These are phyloP conservation scores for Nerophis ophidion DNA, from an alignment of 2,113 vertebrate species.

Conservation along the genomic window DNA sequence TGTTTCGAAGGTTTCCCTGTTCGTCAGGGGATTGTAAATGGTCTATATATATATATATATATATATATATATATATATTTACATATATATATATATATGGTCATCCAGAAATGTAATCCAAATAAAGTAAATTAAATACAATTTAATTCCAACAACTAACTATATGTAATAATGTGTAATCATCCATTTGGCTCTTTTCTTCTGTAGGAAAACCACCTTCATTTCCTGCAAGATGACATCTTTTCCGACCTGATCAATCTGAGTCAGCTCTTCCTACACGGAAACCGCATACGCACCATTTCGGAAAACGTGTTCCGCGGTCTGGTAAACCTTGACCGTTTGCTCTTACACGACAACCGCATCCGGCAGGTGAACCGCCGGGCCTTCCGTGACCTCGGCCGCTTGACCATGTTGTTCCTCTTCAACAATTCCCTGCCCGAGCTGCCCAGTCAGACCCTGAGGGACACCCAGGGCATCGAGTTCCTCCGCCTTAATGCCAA, in stretches of 20 bases:
- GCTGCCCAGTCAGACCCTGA: slow-evolving; percentile 84
- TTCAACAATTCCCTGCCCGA: slow-evolving; percentile 94
- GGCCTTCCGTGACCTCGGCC: slow-evolving; percentile 84
- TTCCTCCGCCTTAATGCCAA: slow-evolving; percentile 95
- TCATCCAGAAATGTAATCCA: too few species aligned
- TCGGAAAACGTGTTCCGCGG: slow-evolving; percentile 89
- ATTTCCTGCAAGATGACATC: slow-evolving; percentile 93
- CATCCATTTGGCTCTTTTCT: slow-evolving; percentile 6
- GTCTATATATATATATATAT: too few species aligned
- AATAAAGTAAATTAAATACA: too few species aligned
- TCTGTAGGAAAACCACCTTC: slow-evolving; percentile 85
- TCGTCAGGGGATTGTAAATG: too few species aligned
- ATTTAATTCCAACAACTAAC: too few species aligned
- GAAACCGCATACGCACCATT: slow-evolving; percentile 88
- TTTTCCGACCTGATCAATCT: slow-evolving; percentile 94
- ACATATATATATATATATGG: too few species aligned
- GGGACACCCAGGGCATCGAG: slow-evolving; percentile 83
- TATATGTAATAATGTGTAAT: too few species aligned
- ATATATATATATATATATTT: too few species aligned
- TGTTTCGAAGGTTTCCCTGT: too few species aligned
- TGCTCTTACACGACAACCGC: slow-evolving; percentile 91
- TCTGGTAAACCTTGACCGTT: slow-evolving; percentile 87
- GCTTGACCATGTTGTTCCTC: slow-evolving; percentile 94
- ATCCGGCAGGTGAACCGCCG: slow-evolving; percentile 82
- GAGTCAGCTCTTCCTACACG: slow-evolving; percentile 93